These are phyloP conservation scores for Oryzias curvinotus DNA, from an alignment of 2,113 vertebrate genomes.

Conservation along the genomic window DNA sequence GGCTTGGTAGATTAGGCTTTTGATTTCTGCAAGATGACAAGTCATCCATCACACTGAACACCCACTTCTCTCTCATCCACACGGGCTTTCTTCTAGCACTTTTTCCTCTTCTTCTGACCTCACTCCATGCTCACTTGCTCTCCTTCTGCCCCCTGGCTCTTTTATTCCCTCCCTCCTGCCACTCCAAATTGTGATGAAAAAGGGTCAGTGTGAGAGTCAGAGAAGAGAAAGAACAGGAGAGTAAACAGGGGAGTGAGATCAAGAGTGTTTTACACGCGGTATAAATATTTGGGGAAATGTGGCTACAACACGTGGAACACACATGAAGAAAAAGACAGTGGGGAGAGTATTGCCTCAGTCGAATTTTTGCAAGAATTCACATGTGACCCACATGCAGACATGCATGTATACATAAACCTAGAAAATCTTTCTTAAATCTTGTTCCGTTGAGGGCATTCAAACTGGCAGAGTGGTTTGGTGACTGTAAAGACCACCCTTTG, in stretches of 20 bases:
- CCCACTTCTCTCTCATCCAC: constrained; percentile 29
- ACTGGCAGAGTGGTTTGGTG: constrained; percentile 23
- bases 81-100: constrained; percentile 27
- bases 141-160: constrained; percentile 30
- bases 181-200: constrained; percentile 70
- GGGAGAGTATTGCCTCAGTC: constrained; percentile 53
- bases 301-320: constrained; percentile 80
- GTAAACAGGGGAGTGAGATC: constrained; percentile 81
- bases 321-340: constrained; percentile 71
- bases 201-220: constrained; percentile 73
- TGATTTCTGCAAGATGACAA: constrained; percentile 73
- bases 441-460: constrained; percentile 35
- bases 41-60: constrained; percentile 70
- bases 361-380: constrained; percentile 57
- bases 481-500: constrained; percentile 47
- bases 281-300: constrained; percentile 82
- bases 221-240: constrained; percentile 76
- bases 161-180: constrained; percentile 59
- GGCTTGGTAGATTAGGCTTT: constrained; percentile 61
- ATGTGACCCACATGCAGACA: constrained; percentile 46
- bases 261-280: constrained; percentile 80
- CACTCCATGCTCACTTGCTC: constrained; percentile 45
- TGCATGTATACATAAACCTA: constrained; percentile 54
- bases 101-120: constrained; percentile 48
- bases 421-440: constrained; percentile 48